Percentiles rank a stretch among this genome's conserved stretches.
Conservation (phyloP, 2,888 invertebrate species). For the Parnassius smintheus region DNA sequence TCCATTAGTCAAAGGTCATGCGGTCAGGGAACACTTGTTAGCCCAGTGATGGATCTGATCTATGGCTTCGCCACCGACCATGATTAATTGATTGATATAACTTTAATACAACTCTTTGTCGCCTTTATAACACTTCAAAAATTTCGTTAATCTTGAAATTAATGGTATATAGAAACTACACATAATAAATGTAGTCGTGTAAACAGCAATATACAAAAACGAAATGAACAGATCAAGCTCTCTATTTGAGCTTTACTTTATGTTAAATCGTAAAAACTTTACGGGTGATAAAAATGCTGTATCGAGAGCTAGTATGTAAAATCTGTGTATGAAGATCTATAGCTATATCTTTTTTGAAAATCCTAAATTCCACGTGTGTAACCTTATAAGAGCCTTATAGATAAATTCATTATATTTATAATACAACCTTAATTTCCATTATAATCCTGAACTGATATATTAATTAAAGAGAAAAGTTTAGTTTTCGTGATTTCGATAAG, state of each 20-base stretch:
- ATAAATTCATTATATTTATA: no score
- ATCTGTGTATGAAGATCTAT: slow-evolving; percentile 14
- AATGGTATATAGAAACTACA: slow-evolving; percentile 4
- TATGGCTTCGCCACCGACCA: no score
- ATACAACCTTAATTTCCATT: no score
- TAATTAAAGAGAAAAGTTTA: no score
- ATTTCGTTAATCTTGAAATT: slow-evolving; percentile 5
- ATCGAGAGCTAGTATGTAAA: slow-evolving; percentile 8
- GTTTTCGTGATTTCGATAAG: no score
- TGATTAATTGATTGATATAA: not conserved
- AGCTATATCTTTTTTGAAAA: not conserved
- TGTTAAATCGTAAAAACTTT: slow-evolving; percentile 32
- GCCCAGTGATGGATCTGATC: no score
- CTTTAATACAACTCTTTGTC: slow-evolving; percentile 1
- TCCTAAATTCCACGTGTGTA: no score
- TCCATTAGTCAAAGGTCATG: no score
- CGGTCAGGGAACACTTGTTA: no score
- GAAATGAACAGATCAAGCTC: slow-evolving; percentile 66
- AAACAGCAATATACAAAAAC: slow-evolving; percentile 64
- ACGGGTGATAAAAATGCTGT: slow-evolving; percentile 11
- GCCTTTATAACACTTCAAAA: slow-evolving; percentile 9
- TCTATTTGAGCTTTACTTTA: slow-evolving; percentile 55
- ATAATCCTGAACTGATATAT: no score
- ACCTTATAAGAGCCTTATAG: not conserved
- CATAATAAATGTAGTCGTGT: slow-evolving; percentile 1